Conservation (phyloP, 35 echinoderm and acorn worm species). For the Stichopus chloronotus region DNA sequence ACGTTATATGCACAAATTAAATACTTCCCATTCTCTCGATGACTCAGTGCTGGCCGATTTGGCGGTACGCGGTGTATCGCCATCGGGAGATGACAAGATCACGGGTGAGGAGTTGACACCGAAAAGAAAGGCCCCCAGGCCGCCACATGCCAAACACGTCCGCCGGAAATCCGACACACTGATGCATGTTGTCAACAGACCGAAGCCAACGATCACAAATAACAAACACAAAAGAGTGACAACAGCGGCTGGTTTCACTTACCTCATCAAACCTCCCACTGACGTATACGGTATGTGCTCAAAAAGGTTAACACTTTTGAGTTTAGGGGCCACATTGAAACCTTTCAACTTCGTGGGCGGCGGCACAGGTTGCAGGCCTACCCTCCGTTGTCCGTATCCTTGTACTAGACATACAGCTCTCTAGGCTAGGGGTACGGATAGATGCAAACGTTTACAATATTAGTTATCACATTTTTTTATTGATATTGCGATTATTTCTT, state of each 20-base stretch:
- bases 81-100: not conserved
- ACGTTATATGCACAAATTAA: slow-evolving; percentile 10
- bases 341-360: no score
- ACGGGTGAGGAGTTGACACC: slow-evolving; percentile 27
- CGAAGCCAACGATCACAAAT: not conserved
- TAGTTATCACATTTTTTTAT: no score
- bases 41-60: slow-evolving; percentile 8
- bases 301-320: no score
- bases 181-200: slow-evolving; percentile 37
- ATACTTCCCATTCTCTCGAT: slow-evolving; percentile 44
- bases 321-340: no score
- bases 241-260: not conserved
- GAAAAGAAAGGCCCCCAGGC: slow-evolving; percentile 49
- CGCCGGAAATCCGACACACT: slow-evolving; percentile 36
- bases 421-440: no score
- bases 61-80: not conserved
- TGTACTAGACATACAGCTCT: no score
- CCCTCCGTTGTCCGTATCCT: no score
- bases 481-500: no score
- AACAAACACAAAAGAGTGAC: not conserved
- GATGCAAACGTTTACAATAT: no score
- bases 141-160: slow-evolving; percentile 49
- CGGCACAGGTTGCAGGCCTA: no score
- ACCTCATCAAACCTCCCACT: slow-evolving; percentile 4
- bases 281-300: no score